These are phyloP conservation scores for Percopsis transmontana DNA, from an alignment of 2,113 vertebrate genomes.

Conservation along the genomic window DNA sequence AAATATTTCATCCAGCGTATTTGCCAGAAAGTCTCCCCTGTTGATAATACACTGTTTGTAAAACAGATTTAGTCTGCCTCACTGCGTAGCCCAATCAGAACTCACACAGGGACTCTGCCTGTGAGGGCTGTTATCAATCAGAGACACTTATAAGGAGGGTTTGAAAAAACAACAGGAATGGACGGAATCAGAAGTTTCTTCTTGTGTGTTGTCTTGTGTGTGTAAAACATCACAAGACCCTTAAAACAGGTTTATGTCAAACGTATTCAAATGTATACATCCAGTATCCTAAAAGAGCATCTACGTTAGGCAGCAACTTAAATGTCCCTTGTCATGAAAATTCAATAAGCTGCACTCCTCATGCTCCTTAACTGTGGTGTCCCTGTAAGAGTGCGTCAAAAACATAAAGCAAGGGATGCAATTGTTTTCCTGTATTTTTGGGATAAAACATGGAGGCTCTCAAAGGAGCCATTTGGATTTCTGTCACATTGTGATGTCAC, in stretches of 20 bases:
- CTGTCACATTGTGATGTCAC: no score
- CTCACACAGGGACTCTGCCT: slow-evolving; percentile 10
- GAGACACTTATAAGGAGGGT: not conserved
- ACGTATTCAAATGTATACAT: slow-evolving; percentile 33
- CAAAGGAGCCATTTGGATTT: no score
- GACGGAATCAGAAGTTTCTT: no score
- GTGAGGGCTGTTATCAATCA: slow-evolving; percentile 22
- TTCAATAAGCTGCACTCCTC: no score
- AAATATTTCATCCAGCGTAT: slow-evolving; percentile 11
- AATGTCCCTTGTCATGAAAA: not conserved
- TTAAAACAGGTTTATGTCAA: not conserved
- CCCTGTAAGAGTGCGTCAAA: no score
- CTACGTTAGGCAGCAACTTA: slow-evolving; percentile 17
- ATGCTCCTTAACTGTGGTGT: no score
- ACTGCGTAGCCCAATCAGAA: slow-evolving; percentile 14
- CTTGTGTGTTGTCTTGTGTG: not conserved
- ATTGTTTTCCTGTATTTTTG: no score
- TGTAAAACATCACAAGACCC: slow-evolving; percentile 11
- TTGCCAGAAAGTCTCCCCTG: slow-evolving; percentile 2
- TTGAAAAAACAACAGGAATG: not conserved
- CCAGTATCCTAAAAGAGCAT: slow-evolving; percentile 23
- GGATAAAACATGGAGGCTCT: no score
- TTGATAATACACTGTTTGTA: slow-evolving; percentile 7
- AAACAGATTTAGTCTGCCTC: slow-evolving; percentile 16
- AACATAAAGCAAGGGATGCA: no score